Conservation (phyloP, 2,888 invertebrate genomes). For the Myathropa florea region DNA sequence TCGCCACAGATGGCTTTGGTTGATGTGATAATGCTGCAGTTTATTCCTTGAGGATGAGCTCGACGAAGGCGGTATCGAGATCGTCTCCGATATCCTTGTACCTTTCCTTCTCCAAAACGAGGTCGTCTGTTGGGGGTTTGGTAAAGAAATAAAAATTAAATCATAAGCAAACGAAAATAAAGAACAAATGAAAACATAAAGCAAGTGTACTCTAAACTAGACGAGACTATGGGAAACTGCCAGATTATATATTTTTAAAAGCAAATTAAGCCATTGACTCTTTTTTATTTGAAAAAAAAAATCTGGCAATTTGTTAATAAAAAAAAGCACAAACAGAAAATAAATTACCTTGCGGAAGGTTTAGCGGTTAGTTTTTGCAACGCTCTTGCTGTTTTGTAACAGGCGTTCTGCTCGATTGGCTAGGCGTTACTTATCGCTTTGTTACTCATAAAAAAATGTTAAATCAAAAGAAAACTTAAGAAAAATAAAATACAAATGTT, state of each 20-base stretch:
- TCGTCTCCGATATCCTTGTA: constrained; percentile 99
- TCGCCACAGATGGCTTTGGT: constrained; percentile 37
- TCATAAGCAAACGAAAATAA: constrained; percentile 67
- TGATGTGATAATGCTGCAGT: constrained; percentile 52
- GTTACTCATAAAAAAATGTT: constrained; percentile 29
- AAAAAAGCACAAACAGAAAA: constrained; percentile 42
- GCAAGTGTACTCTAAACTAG: constrained; percentile 71
- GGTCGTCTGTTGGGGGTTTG: constrained; percentile 87
- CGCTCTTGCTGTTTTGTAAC: constrained; percentile 60
- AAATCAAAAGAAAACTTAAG: constrained; percentile 22
- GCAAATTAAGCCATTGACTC: not conserved
- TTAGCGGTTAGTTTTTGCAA: constrained; percentile 65
- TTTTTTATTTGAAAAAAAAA: not conserved
- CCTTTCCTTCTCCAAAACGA: constrained; percentile 98
- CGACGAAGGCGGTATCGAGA: constrained; percentile 99
- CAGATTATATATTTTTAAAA: constrained; percentile 30
- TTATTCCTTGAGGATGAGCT: constrained; percentile 90
- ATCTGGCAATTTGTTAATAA: constrained; percentile 44
- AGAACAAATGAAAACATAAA: constrained; percentile 57
- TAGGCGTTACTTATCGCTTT: constrained; percentile 8
- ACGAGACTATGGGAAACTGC: constrained; percentile 46
- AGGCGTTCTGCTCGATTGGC: constrained; percentile 45
- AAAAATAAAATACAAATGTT: constrained; percentile 43
- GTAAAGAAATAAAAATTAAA: constrained; percentile 68
- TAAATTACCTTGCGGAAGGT: constrained; percentile 72